Evolutionary conservation across 2,888 invertebrate genomes (phyloP), one percentile per base, ranked within the genome.

Genomic region (Tinea trinotella): DNA sequence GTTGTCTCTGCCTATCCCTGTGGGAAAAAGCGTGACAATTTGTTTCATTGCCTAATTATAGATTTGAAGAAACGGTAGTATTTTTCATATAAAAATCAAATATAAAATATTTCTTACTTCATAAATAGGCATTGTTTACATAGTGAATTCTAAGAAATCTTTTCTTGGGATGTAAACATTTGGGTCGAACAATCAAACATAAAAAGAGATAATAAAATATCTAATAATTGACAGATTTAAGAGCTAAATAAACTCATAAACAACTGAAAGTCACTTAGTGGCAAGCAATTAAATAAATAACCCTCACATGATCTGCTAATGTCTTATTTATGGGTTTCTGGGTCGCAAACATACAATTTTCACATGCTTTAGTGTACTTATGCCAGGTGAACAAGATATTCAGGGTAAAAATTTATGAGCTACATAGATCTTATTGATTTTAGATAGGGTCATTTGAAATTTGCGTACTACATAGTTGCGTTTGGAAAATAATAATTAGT

Each of bases 271-370:
- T 34, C 10, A 20, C 46, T 44, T 60, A 78, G 75, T 71, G 64
- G 70, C 62, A 61, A 62, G 65, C 64, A 75, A 74, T 71, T 74
- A 75, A 72, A 74, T 69, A 70, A 67, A 74, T 64, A 65, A 66
- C 62, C 59, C 57, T 19, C 61, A 64, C 74, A 82, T 70, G 81
- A 84, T 66, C 76, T 82, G 82, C 71, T 83, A 83, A 85, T 83
- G 75, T 78, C 76, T 74, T 84, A 84, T 85, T 85, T 85, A 85
- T 84, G 79, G 75, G 71, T 70, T 70, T 71, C 66, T 65, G 66
- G 66, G 62, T 68, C 69, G 74, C 66, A 67, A 65, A 70, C 73
- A 81, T 61, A 68, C 71, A 72, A 59, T 85, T 84, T 80, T 85
- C 84, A 82, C 84, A 84, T 84, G 78, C 74, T 79, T 74, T 57